phyloP scores from a whole-genome alignment of 2,888 invertebrate species.

The Cyclophora punctaria region DNA sequence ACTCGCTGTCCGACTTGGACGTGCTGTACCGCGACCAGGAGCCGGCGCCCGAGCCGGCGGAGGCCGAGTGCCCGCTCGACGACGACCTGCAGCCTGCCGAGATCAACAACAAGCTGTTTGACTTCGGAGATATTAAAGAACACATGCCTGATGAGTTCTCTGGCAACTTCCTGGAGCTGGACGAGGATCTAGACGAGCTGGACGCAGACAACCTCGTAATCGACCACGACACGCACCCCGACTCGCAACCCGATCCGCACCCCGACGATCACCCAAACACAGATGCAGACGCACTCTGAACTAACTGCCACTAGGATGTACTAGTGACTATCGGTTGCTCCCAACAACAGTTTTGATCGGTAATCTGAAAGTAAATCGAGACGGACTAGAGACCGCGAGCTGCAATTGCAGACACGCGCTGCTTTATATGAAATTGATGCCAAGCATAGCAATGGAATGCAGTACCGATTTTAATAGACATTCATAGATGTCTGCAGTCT shows the following conservation, averaged over 20 bases:
- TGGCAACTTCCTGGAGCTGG: constrained; percentile 18
- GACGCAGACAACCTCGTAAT: constrained; percentile 8
- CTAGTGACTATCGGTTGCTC: too few relatives aligned
- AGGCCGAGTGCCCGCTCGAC: constrained; percentile 5
- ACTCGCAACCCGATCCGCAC: background rate
- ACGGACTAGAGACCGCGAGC: too few relatives aligned
- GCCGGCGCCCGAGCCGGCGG: background rate
- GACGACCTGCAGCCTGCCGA: constrained; percentile 13
- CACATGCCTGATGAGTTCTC: constrained; percentile 20
- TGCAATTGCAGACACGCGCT: too few relatives aligned
- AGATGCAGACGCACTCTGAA: too few relatives aligned
- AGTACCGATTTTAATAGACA: too few relatives aligned
- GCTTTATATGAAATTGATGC: too few relatives aligned
- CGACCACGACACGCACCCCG: constrained; percentile 8
- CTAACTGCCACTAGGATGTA: too few relatives aligned
- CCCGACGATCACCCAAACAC: background rate
- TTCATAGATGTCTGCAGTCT: too few relatives aligned
- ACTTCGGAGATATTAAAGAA: constrained; percentile 10
- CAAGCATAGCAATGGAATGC: too few relatives aligned
- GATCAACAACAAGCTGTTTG: constrained; percentile 19
- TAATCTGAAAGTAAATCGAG: too few relatives aligned
- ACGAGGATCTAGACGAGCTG: constrained; percentile 12
- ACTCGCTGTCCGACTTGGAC: constrained; percentile 45
- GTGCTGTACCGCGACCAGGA: constrained; percentile 30
- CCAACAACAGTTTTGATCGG: too few relatives aligned